Evolutionary conservation across 2,888 invertebrate genomes (phyloP).

Genomic region (Agonopterix alstromeriana): DNA sequence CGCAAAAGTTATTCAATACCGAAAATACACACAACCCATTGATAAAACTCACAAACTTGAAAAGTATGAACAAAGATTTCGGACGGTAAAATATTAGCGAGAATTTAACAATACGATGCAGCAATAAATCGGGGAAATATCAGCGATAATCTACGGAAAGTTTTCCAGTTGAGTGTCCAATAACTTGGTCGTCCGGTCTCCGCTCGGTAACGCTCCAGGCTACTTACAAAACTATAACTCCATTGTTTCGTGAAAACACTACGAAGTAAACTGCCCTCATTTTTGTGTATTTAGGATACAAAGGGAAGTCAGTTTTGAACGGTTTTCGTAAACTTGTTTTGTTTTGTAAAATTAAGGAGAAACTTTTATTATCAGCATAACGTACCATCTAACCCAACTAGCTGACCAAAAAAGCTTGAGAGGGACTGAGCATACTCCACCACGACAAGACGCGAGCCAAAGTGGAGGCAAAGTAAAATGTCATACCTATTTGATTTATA

Average conservation of each 20-base stretch:
- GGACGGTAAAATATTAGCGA: constrained; percentile 26
- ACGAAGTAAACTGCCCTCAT: constrained; percentile 30
- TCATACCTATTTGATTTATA: no score
- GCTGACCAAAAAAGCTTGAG: no score
- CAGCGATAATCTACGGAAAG: constrained; percentile 46
- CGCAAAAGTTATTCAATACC: background rate
- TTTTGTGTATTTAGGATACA: constrained; percentile 24
- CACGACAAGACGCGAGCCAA: no score
- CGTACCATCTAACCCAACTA: no score
- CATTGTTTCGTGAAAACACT: constrained; percentile 42
- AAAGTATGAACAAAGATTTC: constrained; percentile 11
- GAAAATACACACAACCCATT: background rate
- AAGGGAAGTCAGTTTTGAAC: no score
- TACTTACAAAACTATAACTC: constrained; percentile 20
- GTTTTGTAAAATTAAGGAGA: no score
- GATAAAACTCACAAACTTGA: constrained; percentile 5
- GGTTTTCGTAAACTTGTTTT: no score
- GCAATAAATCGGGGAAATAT: constrained; percentile 49
- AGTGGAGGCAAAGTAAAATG: no score
- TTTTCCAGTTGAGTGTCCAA: constrained; percentile 38
- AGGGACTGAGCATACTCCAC: no score
- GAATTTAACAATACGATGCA: constrained; percentile 33
- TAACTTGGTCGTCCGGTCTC: constrained; percentile 31
- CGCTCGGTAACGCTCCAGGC: constrained; percentile 24
- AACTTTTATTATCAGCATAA: no score